A percentile compares a stretch with the other conserved stretches of the same genome.
phyloP scores from a whole-genome alignment of 2,888 invertebrate species.

The Eupithecia dodoneata region DNA sequence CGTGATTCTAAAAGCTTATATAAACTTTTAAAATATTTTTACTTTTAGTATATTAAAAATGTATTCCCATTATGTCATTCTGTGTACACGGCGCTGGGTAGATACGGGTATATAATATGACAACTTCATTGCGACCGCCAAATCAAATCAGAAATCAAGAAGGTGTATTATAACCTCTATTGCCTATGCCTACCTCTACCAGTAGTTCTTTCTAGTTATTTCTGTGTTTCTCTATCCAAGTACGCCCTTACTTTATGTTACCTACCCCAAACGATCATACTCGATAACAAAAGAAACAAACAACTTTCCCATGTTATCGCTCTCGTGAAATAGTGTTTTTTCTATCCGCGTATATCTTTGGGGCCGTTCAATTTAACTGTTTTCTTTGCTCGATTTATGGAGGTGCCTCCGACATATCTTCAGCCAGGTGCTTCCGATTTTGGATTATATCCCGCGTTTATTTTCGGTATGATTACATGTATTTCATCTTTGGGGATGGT shows the following conservation, averaged over 20 bases:
- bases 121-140: neutral
- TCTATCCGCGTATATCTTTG: slow-evolving; percentile 70
- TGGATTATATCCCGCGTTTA: slow-evolving; percentile 45
- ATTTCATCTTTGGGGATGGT: slow-evolving; percentile 15
- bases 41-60: too few relatives aligned
- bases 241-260: slow-evolving; percentile 5
- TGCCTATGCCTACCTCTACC: neutral
- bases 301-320: slow-evolving; percentile 47
- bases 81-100: neutral
- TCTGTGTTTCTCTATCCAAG: neutral
- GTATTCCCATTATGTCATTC: neutral
- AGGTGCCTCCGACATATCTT: slow-evolving; percentile 51
- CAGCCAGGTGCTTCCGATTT: slow-evolving; percentile 53
- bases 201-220: neutral
- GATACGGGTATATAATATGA: neutral
- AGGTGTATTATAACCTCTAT: neutral
- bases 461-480: slow-evolving; percentile 40
- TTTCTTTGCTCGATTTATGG: slow-evolving; percentile 78
- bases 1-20: too few relatives aligned
- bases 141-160: neutral
- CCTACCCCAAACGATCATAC: slow-evolving; percentile 20
- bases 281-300: slow-evolving; percentile 48
- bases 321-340: slow-evolving; percentile 66
- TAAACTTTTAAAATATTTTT: too few relatives aligned
- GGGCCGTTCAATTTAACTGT: slow-evolving; percentile 78